Conservation (phyloP, 2,888 invertebrate genomes). For the Pediacus dermestoides region DNA sequence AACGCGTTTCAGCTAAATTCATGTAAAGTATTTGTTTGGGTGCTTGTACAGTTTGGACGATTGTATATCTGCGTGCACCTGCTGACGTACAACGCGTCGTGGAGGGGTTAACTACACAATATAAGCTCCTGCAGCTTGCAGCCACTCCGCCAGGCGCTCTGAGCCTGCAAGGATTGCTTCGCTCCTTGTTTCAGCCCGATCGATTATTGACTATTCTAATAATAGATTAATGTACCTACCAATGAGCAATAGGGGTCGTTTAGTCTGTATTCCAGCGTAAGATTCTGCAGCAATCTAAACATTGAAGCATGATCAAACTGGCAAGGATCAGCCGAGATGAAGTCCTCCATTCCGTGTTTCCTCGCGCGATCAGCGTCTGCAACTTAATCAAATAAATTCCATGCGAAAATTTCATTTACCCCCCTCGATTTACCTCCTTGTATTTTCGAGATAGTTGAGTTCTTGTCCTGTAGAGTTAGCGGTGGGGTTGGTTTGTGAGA, state of each 20-base stretch:
- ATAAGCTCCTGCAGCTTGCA: too few relatives aligned
- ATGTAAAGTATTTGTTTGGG: constrained; percentile 5
- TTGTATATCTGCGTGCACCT: too few relatives aligned
- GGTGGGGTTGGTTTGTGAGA: constrained; percentile 98
- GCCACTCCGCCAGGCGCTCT: too few relatives aligned
- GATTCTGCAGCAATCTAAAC: constrained; percentile 87
- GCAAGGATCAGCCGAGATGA: constrained; percentile 98
- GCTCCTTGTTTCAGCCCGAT: too few relatives aligned
- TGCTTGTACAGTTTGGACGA: too few relatives aligned
- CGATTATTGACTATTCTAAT: too few relatives aligned
- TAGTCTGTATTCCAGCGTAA: constrained; percentile 91
- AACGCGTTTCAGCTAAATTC: background rate
- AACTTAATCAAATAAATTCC: constrained; percentile 30
- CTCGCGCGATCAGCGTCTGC: constrained; percentile 90
- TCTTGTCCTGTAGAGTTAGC: constrained; percentile 71
- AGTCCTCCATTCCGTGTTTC: constrained; percentile 99
- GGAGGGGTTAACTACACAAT: too few relatives aligned
- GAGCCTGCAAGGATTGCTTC: too few relatives aligned
- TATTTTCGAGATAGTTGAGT: constrained; percentile 79
- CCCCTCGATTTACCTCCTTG: constrained; percentile 72
- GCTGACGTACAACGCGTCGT: too few relatives aligned
- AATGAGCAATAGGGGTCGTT: constrained; percentile 98
- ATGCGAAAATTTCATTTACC: constrained; percentile 5
- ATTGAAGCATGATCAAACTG: constrained; percentile 92
- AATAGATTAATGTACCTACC: too few relatives aligned